These are phyloP conservation scores for Dipodomys ordii DNA, from an alignment of 2,113 vertebrate genomes.

Conservation along the genomic window DNA sequence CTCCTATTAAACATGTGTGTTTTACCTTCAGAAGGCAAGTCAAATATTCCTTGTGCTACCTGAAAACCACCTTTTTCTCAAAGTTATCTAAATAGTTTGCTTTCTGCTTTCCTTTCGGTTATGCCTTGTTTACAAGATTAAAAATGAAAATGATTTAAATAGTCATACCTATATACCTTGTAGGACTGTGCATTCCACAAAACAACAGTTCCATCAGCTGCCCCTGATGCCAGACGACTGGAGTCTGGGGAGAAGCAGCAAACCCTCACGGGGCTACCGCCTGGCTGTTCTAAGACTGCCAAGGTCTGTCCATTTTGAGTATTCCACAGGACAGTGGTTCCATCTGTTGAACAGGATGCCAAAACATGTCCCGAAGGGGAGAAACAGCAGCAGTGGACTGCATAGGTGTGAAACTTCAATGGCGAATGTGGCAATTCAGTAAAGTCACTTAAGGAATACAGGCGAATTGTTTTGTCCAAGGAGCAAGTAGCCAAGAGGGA, in stretches of 20 bases:
- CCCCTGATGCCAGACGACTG: conserved; percentile 89
- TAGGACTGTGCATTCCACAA: conserved; percentile 92
- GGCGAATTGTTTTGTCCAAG: conserved; percentile 93
- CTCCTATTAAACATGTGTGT: not conserved
- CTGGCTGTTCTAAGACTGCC: conserved; percentile 92
- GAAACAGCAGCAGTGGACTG: conserved; percentile 97
- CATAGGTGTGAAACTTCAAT: conserved; percentile 92
- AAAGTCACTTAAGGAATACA: conserved; percentile 90
- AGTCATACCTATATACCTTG: conserved; percentile 87
- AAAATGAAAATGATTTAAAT: not conserved
- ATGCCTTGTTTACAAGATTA: not conserved
- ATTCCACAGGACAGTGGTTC: conserved; percentile 91
- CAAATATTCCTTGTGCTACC: not conserved
- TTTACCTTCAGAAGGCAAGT: conserved; percentile 8
- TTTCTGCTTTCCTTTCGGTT: not conserved
- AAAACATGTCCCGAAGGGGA: conserved; percentile 91
- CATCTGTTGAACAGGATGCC: conserved; percentile 96
- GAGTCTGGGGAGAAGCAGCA: conserved; percentile 92
- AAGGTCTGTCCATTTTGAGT: conserved; percentile 85
- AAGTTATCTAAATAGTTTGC: conserved; percentile 15
- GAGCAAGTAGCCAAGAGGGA: conserved; percentile 94
- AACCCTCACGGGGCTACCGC: conserved; percentile 91
- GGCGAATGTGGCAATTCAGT: conserved; percentile 93
- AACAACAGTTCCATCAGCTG: conserved; percentile 92
- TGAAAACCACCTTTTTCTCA: conserved; percentile 25